These are phyloP conservation scores for Cerastis leucographa DNA, from an alignment of 2,888 invertebrate species.

Conservation along the genomic window DNA sequence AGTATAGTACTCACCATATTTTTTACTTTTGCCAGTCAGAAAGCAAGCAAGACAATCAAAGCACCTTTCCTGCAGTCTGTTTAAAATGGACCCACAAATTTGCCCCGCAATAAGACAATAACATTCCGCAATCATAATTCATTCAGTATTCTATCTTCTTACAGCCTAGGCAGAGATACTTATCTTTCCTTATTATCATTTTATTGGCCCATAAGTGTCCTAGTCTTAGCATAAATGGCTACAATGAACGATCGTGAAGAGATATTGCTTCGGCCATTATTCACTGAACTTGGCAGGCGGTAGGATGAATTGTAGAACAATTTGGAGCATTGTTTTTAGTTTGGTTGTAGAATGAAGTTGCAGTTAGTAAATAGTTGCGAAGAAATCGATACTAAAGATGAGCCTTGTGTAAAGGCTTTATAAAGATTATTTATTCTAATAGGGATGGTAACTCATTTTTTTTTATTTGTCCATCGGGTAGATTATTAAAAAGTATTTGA, in stretches of 20 bases:
- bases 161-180: constrained; percentile 36
- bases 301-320: constrained; percentile 50
- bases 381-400: background rate
- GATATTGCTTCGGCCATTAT: constrained; percentile 53
- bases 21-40: background rate
- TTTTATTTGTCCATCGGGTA: too few species aligned
- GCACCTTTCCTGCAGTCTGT: background rate
- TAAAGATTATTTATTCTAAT: too few species aligned
- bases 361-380: background rate
- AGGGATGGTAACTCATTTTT: too few species aligned
- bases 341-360: constrained; percentile 26
- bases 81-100: background rate
- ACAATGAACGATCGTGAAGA: constrained; percentile 52
- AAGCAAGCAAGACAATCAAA: background rate
- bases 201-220: constrained; percentile 56
- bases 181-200: constrained; percentile 48
- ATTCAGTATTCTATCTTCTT: constrained; percentile 22
- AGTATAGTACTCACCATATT: background rate
- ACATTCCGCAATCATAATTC: constrained; percentile 9
- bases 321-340: constrained; percentile 48
- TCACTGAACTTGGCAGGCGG: constrained; percentile 49
- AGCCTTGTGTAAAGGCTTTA: background rate
- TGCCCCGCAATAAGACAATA: background rate
- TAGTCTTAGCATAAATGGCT: constrained; percentile 47
- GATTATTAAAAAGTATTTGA: too few species aligned